These are phyloP conservation scores for Patella vulgata DNA, from an alignment of 1,140 invertebrate species.

Conservation along the genomic window DNA sequence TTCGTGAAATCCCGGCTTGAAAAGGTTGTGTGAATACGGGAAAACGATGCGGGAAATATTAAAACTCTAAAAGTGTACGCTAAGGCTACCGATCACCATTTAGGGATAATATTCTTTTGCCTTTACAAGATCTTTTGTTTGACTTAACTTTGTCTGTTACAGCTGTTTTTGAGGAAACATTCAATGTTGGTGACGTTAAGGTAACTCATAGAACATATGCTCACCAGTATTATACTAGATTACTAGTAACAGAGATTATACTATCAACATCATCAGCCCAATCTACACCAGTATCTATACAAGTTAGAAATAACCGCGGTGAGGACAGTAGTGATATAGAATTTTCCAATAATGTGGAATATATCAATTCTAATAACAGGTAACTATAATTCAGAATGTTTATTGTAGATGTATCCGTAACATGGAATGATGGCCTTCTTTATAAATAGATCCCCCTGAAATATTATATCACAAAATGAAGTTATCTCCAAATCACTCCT, in stretches of 20 bases:
- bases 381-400: not conserved
- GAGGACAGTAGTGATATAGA: constrained; percentile 8
- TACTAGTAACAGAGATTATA: constrained; percentile 14
- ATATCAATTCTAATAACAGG: not conserved
- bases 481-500: too few species aligned
- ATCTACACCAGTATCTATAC: not conserved
- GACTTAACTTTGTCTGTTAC: too few species aligned
- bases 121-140: too few species aligned
- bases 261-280: not conserved
- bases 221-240: constrained; percentile 9
- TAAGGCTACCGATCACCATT: too few species aligned
- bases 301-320: not conserved
- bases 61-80: too few species aligned
- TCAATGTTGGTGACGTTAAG: not conserved
- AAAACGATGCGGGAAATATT: too few species aligned
- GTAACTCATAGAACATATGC: constrained; percentile 13
- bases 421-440: not conserved
- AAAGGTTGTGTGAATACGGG: too few species aligned
- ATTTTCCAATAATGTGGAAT: not conserved
- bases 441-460: too few species aligned
- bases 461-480: too few species aligned
- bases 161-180: constrained; percentile 9
- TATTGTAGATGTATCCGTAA: not conserved
- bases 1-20: too few species aligned
- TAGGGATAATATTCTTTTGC: too few species aligned